Evolutionary conservation across 1,140 invertebrate genomes (phyloP).

Genomic region (Agrypnia vestita): DNA sequence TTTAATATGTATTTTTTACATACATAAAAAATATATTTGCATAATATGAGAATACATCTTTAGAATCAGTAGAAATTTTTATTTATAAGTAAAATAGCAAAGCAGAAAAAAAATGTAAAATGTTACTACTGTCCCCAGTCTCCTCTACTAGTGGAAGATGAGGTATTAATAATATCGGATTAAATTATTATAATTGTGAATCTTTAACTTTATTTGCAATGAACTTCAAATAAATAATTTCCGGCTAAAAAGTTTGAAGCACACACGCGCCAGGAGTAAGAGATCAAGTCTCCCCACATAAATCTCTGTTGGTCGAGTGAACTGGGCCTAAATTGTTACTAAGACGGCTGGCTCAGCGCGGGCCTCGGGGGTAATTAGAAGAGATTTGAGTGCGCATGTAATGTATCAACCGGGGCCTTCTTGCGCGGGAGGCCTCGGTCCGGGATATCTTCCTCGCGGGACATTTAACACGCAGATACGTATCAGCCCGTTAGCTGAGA

Average conservation of each 20-base stretch:
- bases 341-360: slow-evolving; percentile 46
- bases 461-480: slow-evolving; percentile 58
- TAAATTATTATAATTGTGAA: no score
- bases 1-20: no score
- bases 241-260: slow-evolving; percentile 20
- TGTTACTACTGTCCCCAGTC: no score
- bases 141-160: no score
- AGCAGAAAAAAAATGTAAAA: no score
- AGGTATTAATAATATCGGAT: no score
- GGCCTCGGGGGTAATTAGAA: slow-evolving; percentile 41
- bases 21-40: no score
- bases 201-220: no score
- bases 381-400: slow-evolving; percentile 40
- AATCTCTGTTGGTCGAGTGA: slow-evolving; percentile 28
- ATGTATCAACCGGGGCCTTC: background rate
- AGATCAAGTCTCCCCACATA: slow-evolving; percentile 40
- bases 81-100: no score
- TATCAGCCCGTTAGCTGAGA: slow-evolving; percentile 57
- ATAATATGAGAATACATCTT: no score
- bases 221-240: no score
- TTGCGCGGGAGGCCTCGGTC: background rate
- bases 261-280: slow-evolving; percentile 20
- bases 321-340: slow-evolving; percentile 42
- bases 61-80: no score
- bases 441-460: slow-evolving; percentile 55